Conservation (phyloP, 2,113 vertebrate genomes). For the Callithrix jacchus region DNA sequence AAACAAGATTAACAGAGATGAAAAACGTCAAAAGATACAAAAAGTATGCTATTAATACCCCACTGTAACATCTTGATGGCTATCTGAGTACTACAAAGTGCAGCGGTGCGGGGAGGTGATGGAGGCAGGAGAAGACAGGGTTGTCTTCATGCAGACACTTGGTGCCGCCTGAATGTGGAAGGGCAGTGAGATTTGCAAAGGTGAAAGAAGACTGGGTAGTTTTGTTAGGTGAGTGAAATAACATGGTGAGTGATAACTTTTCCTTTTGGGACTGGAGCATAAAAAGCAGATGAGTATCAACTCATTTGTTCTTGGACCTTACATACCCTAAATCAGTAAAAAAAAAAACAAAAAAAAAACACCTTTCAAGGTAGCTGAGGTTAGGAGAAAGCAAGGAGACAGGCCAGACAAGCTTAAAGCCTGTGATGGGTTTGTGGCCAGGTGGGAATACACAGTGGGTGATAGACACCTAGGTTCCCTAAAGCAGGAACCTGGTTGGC, state of each 20-base stretch:
- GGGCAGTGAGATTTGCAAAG: not conserved
- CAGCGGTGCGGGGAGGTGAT: not conserved
- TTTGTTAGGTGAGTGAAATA: not conserved
- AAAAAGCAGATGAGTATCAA: not conserved
- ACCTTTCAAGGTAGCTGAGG: not conserved
- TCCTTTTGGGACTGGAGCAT: not conserved
- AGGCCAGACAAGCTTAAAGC: not conserved
- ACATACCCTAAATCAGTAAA: not conserved
- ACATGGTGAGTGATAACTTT: not conserved
- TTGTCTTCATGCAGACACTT: not conserved
- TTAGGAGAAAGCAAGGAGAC: not conserved
- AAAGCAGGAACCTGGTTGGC: not conserved
- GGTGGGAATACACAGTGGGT: not conserved
- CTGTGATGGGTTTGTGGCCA: not conserved
- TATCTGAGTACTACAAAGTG: not conserved
- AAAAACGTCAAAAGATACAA: not conserved
- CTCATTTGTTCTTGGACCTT: not conserved
- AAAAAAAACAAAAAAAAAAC: conserved; percentile 20
- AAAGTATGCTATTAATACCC: not conserved
- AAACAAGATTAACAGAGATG: not conserved
- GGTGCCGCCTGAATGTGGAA: not conserved
- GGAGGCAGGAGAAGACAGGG: not conserved
- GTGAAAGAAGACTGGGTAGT: not conserved
- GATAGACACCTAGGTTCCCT: not conserved
- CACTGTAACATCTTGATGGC: not conserved